Evolutionary conservation across 2,888 invertebrate species (phyloP).

Genomic region (Mactromeris polynyma): DNA sequence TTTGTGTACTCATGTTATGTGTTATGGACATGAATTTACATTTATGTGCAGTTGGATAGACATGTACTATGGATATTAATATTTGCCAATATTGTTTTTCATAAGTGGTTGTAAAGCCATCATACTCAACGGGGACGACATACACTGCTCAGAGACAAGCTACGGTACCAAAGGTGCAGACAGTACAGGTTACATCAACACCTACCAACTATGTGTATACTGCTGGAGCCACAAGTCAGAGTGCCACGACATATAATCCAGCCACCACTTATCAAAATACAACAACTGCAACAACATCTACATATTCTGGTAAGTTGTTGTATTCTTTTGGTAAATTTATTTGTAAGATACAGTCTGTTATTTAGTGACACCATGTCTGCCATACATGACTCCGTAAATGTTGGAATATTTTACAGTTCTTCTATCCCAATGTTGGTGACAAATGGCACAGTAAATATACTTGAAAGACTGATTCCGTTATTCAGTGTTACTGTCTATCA

Average conservation of each 20-base stretch:
- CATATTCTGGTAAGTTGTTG: constrained; percentile 75
- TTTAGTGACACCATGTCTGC: too few species aligned
- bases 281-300: constrained; percentile 77
- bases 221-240: constrained; percentile 77
- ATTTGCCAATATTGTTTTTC: neutral
- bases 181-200: constrained; percentile 81
- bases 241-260: constrained; percentile 78
- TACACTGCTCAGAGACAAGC: constrained; percentile 80
- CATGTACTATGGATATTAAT: too few species aligned
- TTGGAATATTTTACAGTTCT: too few species aligned
- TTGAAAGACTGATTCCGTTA: too few species aligned
- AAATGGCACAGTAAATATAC: too few species aligned
- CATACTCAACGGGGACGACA: constrained; percentile 81
- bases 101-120: constrained; percentile 80
- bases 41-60: too few species aligned
- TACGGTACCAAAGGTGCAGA: constrained; percentile 80
- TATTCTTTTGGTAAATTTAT: too few species aligned
- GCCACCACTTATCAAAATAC: constrained; percentile 72
- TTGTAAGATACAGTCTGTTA: too few species aligned
- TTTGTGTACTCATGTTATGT: too few species aligned
- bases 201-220: constrained; percentile 83
- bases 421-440: too few species aligned
- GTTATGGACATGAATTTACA: too few species aligned
- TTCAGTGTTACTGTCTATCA: too few species aligned
- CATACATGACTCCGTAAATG: neutral